Percentiles rank a stretch among this genome's conserved stretches.
Evolutionary conservation across 2,888 invertebrate genomes (phyloP).

Genomic region (Lepidocyrtinus sp.): DNA sequence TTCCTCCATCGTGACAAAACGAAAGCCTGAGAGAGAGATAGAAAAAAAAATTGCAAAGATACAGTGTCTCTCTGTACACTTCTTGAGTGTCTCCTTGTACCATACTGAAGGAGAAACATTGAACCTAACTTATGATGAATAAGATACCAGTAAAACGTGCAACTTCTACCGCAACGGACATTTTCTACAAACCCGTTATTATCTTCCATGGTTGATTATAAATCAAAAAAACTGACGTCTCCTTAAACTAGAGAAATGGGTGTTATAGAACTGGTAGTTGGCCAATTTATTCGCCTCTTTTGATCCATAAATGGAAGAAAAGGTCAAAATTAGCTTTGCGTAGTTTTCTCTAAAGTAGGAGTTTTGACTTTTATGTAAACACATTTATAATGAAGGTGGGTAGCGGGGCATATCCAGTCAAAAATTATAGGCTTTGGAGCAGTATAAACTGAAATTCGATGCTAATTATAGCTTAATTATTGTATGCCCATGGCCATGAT

Average conservation of each 20-base stretch:
- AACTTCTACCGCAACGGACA: constrained; percentile 14
- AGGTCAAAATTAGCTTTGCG: not conserved
- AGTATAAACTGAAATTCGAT: no score
- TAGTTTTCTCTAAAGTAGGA: not conserved
- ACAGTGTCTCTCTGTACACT: no score
- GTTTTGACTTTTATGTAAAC: not conserved
- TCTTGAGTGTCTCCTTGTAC: constrained; percentile 17
- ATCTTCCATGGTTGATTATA: constrained; percentile 22
- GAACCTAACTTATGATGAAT: constrained; percentile 25
- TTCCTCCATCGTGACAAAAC: no score
- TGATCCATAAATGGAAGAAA: constrained; percentile 6
- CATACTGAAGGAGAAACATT: constrained; percentile 39
- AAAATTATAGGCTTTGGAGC: no score
- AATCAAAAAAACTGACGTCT: not conserved
- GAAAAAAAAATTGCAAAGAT: no score
- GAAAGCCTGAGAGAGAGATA: no score
- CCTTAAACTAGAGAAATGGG: no score
- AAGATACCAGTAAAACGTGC: not conserved
- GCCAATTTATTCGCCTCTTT: no score
- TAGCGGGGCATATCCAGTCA: not conserved
- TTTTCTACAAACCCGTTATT: constrained; percentile 25
- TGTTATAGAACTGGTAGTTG: not conserved
- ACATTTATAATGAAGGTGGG: no score
- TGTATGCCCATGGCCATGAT: no score
- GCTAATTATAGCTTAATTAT: no score